Evolutionary conservation across 2,797 vertebrate genomes (phyloP).

Genomic region (Pangasius sanitwongsei): DNA sequence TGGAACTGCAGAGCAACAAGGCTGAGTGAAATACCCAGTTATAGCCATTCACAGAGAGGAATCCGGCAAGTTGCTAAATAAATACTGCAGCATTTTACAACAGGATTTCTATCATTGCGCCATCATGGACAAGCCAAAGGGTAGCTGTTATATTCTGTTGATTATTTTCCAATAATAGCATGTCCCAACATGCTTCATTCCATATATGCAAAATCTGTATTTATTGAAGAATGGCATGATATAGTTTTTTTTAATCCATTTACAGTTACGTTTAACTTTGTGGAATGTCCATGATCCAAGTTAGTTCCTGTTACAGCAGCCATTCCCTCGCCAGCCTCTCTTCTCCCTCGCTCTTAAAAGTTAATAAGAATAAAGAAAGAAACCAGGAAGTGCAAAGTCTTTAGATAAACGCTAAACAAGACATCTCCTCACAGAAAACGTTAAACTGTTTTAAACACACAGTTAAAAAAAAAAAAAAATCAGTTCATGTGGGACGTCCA

Average conservation of each 20-base stretch:
- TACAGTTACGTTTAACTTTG: neutral
- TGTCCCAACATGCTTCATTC: neutral
- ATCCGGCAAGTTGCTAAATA: neutral
- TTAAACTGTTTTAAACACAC: neutral
- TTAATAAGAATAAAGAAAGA: neutral
- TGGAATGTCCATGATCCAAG: neutral
- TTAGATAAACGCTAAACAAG: no score
- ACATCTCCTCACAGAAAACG: neutral
- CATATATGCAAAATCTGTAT: neutral
- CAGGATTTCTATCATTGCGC: neutral
- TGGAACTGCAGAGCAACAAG: conserved; percentile 77
- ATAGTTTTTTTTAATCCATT: neutral
- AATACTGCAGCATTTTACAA: neutral
- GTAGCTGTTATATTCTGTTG: neutral
- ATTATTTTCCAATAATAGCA: neutral
- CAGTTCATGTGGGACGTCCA: neutral
- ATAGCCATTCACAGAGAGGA: neutral
- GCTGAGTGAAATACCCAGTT: neutral
- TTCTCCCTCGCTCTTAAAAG: neutral
- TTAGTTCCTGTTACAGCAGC: neutral
- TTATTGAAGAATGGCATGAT: neutral
- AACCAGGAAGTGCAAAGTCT: neutral
- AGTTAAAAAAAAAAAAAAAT: neutral
- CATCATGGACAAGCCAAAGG: neutral
- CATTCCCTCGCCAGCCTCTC: neutral